phyloP scores from a whole-genome alignment of 64 coral and sea anemone genomes.

The Dendronephthya gigantea region DNA sequence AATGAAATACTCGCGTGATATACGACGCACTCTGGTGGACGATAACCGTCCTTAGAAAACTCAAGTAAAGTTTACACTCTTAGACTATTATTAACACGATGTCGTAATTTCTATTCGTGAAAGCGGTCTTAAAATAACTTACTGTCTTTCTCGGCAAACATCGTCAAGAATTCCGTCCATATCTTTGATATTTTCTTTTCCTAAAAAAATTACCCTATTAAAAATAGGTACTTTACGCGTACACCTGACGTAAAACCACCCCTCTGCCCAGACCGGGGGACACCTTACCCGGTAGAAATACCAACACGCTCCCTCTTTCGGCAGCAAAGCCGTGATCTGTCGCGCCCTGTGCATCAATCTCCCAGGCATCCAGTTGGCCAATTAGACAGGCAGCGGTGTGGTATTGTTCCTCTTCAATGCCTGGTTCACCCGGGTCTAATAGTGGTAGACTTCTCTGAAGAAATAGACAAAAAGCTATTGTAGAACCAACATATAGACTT shows the following conservation, averaged over 20 bases:
- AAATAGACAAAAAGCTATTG: not conserved
- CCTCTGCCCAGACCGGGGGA: not conserved
- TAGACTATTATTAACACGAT: too few relatives aligned
- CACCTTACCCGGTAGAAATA: constrained; percentile 70
- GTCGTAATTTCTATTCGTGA: too few relatives aligned
- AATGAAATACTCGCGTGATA: too few relatives aligned
- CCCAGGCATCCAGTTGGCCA: constrained; percentile 33
- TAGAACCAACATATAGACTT: too few relatives aligned
- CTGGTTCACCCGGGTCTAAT: constrained; percentile 55
- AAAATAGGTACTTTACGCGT: not conserved
- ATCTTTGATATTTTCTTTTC: constrained; percentile 49
- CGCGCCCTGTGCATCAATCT: constrained; percentile 23
- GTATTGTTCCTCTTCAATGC: constrained; percentile 48
- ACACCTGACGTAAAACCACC: not conserved
- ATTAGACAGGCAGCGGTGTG: constrained; percentile 52
- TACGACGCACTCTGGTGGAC: too few relatives aligned
- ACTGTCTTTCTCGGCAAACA: constrained; percentile 30
- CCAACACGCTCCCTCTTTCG: constrained; percentile 57
- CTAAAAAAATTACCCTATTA: constrained; percentile 1
- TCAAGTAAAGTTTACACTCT: too few relatives aligned
- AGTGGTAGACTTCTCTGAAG: constrained; percentile 37
- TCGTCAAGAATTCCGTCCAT: constrained; percentile 50
- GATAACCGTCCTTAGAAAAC: too few relatives aligned
- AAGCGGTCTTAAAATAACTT: not conserved
- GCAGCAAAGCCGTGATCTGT: not conserved